Evolutionary conservation across 2,888 invertebrate genomes (phyloP).

Genomic region (Habrosyne pyritoides): DNA sequence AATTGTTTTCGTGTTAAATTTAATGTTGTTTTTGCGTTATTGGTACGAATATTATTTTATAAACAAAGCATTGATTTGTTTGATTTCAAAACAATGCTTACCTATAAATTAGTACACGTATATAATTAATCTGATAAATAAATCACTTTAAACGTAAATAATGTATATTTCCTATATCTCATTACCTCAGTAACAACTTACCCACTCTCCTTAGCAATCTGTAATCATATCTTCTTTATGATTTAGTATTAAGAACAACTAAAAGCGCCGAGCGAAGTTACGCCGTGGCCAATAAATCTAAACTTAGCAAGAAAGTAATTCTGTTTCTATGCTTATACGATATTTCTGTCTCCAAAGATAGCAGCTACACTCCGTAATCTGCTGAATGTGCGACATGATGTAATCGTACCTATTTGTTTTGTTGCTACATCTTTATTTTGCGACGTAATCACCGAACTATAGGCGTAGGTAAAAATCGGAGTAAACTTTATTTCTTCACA

Average conservation of each 20-base stretch:
- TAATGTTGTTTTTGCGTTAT: slow-evolving; percentile 17
- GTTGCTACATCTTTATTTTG: slow-evolving; percentile 46
- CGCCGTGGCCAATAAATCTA: slow-evolving; percentile 78
- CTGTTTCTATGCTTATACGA: slow-evolving; percentile 70
- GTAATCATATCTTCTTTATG: slow-evolving; percentile 65
- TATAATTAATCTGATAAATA: background rate
- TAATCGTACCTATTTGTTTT: slow-evolving; percentile 63
- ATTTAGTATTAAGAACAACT: slow-evolving; percentile 76
- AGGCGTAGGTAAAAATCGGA: slow-evolving; percentile 45
- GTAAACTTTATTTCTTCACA: slow-evolving; percentile 43
- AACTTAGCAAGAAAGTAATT: slow-evolving; percentile 78
- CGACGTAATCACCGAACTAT: slow-evolving; percentile 52
- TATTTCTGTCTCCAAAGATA: slow-evolving; percentile 68
- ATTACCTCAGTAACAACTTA: slow-evolving; percentile 45
- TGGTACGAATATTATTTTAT: slow-evolving; percentile 5
- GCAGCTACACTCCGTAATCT: slow-evolving; percentile 66
- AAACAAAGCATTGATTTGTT: too few species aligned
- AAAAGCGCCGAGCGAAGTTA: slow-evolving; percentile 68
- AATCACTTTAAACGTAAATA: background rate
- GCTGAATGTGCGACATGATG: slow-evolving; percentile 64
- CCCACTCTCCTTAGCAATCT: slow-evolving; percentile 64
- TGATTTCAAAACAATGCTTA: too few species aligned
- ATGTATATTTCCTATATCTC: slow-evolving; percentile 16
- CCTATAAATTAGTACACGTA: too few species aligned
- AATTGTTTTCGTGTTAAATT: slow-evolving; percentile 14